A percentile compares a stretch with the other conserved stretches of the same genome.
Conservation (phyloP, 2,113 vertebrate genomes). For the Microcebus jonahi region DNA sequence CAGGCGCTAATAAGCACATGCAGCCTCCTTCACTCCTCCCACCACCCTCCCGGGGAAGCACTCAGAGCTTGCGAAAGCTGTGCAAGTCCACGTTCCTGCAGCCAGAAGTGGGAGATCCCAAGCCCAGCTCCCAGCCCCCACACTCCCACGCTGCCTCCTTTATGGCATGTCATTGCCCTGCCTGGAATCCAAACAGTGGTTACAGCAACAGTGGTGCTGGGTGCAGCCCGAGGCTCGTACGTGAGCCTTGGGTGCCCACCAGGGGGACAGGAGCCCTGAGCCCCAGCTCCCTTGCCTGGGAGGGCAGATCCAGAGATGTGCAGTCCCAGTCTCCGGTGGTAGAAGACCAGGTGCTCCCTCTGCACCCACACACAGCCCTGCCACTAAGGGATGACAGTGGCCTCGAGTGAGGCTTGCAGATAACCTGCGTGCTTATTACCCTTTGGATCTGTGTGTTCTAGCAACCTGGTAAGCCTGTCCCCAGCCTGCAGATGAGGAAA, state of each 20-base stretch:
- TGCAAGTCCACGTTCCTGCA: background rate
- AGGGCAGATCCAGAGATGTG: background rate
- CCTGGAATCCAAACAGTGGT: background rate
- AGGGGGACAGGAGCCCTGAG: background rate
- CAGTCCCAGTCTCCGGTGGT: background rate
- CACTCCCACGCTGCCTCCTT: background rate
- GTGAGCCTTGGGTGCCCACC: background rate
- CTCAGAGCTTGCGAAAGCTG: no score
- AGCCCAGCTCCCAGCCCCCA: accelerated
- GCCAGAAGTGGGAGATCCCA: accelerated
- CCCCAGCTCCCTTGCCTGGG: background rate
- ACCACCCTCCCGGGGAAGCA: background rate
- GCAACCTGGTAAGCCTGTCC: background rate
- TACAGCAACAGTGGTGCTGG: background rate
- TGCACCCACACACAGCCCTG: background rate
- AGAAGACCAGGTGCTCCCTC: background rate
- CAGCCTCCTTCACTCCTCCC: background rate
- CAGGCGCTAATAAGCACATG: background rate
- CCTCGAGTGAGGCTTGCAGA: background rate
- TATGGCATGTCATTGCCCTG: background rate
- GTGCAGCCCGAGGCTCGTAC: background rate
- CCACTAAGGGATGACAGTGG: background rate
- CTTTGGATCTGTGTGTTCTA: background rate
- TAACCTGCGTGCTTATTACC: background rate
- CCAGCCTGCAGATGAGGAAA: background rate